Evolutionary conservation across 2,888 invertebrate genomes (phyloP), one percentile per base, ranked within the genome.

Genomic region (Xestia rhomboidea): DNA sequence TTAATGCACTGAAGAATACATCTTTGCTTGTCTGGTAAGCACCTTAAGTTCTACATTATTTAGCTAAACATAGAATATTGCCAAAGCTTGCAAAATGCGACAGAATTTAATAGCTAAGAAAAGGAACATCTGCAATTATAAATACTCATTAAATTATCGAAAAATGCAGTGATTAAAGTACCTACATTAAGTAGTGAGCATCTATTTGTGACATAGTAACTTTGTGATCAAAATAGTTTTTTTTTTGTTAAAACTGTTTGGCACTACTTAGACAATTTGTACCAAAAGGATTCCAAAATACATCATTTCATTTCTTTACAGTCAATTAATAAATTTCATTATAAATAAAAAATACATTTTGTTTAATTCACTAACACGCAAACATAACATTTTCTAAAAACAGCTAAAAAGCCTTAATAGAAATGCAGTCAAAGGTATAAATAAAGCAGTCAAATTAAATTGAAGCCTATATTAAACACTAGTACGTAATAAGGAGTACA

Each of bases 371-470:
- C 69, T 73, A 73, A 13, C 68, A 70, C 51, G 66, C 46, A 79
- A 79, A 54, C 76, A 69, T n/a, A 64, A 63, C 60, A 78, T 77
- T 83, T 74, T 77, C 73, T 89, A 87, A 83, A 73, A 74, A 83
- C 73, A 88, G 79, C 81, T 83, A 86, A 81, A 68, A 79, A 88
- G 87, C 79, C 77, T 83, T 51, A 70, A 81, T 74, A 73, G 85
- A 90, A 91, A 91, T 90, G 89, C 92, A 91, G 86, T 92, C 81
- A 74, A 85, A 78, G 76, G 68, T 89, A 87, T 84, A 88, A 83
- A 85, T 88, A 90, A 91, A 88, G 86, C 90, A 92, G 89, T 92
- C 89, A 79, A 90, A 89, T 87, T 81, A 78, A 76, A 76, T 81
- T 79, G 69, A 79, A 84, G 74, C 80, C 79, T 77, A 85, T 72